phyloP scores from a whole-genome alignment of 1,140 invertebrate genomes.

The Stegodyphus mimosarum region DNA sequence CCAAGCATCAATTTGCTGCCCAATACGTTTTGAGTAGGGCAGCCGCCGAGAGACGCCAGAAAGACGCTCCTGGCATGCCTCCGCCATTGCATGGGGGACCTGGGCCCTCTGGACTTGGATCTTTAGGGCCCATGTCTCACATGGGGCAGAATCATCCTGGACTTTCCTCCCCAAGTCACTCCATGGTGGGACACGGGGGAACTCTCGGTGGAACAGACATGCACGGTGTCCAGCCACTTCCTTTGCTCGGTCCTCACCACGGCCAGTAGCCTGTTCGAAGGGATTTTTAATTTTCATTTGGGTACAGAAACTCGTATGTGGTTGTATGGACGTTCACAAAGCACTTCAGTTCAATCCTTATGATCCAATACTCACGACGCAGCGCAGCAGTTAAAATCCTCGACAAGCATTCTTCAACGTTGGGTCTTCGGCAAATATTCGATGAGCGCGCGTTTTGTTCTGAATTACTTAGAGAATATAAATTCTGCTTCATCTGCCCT shows the following conservation, averaged over 20 bases:
- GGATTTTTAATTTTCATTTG: conserved; percentile 45
- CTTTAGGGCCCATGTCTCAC: conserved; percentile 60
- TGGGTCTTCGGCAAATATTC: conserved; percentile 37
- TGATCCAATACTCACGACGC: background rate
- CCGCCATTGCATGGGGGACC: conserved; percentile 56
- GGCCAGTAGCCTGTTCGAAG: conserved; percentile 59
- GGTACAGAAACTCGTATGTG: conserved; percentile 25
- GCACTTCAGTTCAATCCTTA: conserved; percentile 38
- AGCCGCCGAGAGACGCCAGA: conserved; percentile 86
- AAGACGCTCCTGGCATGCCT: conserved; percentile 71
- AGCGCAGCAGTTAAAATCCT: conserved; percentile 18
- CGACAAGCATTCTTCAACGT: conserved; percentile 16
- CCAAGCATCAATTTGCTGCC: conserved; percentile 94
- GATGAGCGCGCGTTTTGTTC: conserved; percentile 34
- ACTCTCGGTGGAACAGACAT: conserved; percentile 59
- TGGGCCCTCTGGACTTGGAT: conserved; percentile 60
- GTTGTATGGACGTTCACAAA: background rate
- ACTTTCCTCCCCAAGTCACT: conserved; percentile 60
- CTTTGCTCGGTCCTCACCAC: conserved; percentile 60
- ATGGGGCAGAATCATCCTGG: conserved; percentile 60
- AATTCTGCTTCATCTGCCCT: too few relatives aligned
- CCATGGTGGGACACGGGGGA: conserved; percentile 57
- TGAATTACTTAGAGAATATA: too few relatives aligned
- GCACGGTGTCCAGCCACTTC: conserved; percentile 61
- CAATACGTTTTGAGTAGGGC: conserved; percentile 91